These are phyloP conservation scores for Alcis repandata DNA, from an alignment of 2,888 invertebrate genomes.

Conservation along the genomic window DNA sequence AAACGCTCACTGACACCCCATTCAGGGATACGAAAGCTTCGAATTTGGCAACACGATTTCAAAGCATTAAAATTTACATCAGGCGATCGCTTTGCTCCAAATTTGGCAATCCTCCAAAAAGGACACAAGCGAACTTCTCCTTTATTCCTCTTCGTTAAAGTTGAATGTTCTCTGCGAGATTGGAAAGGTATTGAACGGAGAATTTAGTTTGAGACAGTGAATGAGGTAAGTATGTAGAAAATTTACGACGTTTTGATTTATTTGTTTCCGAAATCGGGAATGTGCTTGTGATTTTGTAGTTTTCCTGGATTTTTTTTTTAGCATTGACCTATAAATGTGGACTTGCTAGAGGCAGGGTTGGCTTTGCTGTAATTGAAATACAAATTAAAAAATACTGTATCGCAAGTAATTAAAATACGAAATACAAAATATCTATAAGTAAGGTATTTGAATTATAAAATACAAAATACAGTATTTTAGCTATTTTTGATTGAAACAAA, in stretches of 20 bases:
- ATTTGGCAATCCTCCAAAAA: slow-evolving; percentile 30
- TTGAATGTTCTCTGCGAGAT: slow-evolving; percentile 7
- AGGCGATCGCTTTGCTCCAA: slow-evolving; percentile 24
- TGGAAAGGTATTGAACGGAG: slow-evolving; percentile 1
- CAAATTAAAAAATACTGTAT: no score
- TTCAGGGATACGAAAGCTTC: slow-evolving; percentile 22
- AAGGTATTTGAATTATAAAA: no score
- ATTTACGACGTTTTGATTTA: neutral
- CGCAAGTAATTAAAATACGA: no score
- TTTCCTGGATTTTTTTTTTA: no score
- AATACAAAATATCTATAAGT: no score
- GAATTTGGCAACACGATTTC: slow-evolving; percentile 28
- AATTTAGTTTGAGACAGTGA: slow-evolving; percentile 16
- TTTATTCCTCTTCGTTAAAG: slow-evolving; percentile 7
- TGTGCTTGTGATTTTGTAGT: no score
- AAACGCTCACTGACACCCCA: slow-evolving; percentile 15
- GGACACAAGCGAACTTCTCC: neutral
- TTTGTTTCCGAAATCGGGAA: neutral
- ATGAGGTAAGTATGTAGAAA: slow-evolving; percentile 1
- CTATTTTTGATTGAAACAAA: no score
- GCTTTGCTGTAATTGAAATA: no score
- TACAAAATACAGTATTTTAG: no score
- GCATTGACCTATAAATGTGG: no score
- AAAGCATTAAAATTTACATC: slow-evolving; percentile 29
- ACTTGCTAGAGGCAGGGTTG: no score